Evolutionary conservation across 2,113 vertebrate species (phyloP), one percentile per base, ranked within the genome.

Genomic region (Heterotilapia buettikoferi): DNA sequence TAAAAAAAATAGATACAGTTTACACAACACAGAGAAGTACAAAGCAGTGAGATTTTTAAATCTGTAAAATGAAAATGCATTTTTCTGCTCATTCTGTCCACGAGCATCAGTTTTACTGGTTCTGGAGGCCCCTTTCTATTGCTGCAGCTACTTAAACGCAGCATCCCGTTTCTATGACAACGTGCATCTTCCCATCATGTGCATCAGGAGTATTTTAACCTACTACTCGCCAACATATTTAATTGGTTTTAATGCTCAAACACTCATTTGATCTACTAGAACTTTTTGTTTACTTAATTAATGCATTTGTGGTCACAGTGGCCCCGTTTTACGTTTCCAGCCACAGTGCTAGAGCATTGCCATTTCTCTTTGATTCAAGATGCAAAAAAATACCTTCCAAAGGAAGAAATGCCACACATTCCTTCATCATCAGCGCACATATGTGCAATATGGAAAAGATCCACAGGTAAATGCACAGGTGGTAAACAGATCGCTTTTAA

Each of bases 141-240:
- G 56, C 86, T 83, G 78, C 83, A 86, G 80, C 79, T 43, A 21
- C 82, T 82, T 76, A 16, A 82, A 81, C 84, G 87, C 90, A 93
- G 94, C 93, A 95, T 96, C 95, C 85, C 94, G 96, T 97, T 94
- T 92, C 96, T 94, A 97, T 97, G 95, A 93, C 96, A 96, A 97
- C 96, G 36, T 10, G 71, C 94, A 94, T 94, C 78, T 82, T 86
- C 38, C 87, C 80, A 86, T 87, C 52, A 7, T 84, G 31, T 85
- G 54, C 29, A 80, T 87, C 88, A 53, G 24, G n/a, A 79, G 43
- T 54, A 36, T 82, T 50, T 68, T 13, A 71, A 81, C 54, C 82
- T 73, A 57, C 52, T 79, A 79, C 21, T 81, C 26, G 18, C 52
- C 36, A 63, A 79, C 29, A 50, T 33, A 36, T 84, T 50, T 13